phyloP scores from a whole-genome alignment of 2,113 vertebrate species.

The Cinclus cinclus region DNA sequence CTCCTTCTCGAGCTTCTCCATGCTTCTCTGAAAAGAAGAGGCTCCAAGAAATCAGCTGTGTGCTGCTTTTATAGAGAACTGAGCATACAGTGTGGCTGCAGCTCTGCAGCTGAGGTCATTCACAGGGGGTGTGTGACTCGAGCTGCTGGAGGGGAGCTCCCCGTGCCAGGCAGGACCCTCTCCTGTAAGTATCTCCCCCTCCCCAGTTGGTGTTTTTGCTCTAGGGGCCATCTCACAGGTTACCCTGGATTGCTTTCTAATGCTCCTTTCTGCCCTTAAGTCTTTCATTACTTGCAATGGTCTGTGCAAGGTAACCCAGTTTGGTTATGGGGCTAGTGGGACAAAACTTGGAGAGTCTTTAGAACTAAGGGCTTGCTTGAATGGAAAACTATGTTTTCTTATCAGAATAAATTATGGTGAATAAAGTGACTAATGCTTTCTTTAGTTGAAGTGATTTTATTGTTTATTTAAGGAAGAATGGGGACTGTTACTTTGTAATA shows the following conservation, averaged over 20 bases:
- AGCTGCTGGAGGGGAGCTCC: neutral
- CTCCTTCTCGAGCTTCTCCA: neutral
- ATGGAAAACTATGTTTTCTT: neutral
- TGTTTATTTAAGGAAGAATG: neutral
- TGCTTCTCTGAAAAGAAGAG: neutral
- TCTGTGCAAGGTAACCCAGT: neutral
- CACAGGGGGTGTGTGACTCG: rapidly evolving
- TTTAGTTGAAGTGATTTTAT: neutral
- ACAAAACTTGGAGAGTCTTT: neutral
- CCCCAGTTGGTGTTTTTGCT: neutral
- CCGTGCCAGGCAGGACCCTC: rapidly evolving
- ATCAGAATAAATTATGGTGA: neutral
- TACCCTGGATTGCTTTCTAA: neutral
- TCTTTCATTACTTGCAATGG: neutral
- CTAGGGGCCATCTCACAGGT: neutral
- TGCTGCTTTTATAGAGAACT: neutral
- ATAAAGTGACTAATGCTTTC: neutral
- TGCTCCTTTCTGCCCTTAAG: neutral
- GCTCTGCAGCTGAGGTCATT: neutral
- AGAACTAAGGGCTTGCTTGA: neutral
- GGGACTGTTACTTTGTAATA: neutral
- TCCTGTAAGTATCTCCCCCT: neutral
- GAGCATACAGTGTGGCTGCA: neutral
- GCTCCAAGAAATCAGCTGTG: neutral
- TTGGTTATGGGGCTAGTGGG: neutral